Conservation (phyloP, 2,113 vertebrate genomes). For the Alexandromys fortis region DNA sequence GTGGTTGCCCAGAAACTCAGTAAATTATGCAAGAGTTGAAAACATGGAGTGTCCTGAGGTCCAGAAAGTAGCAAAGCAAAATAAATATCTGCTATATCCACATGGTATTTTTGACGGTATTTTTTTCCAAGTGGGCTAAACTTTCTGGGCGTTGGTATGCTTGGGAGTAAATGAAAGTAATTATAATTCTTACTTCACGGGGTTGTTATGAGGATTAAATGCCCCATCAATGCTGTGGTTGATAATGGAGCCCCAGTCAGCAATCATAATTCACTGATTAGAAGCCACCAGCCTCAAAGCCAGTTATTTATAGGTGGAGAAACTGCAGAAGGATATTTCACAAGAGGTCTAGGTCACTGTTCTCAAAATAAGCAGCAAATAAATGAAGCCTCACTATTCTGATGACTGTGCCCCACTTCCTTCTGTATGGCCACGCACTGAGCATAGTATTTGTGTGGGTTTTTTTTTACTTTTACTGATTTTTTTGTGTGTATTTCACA, state of each 20-base stretch:
- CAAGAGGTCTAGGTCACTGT: slow-evolving; percentile 58
- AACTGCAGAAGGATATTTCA: slow-evolving; percentile 79
- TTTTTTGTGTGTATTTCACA: not conserved
- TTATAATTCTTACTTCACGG: slow-evolving; percentile 70
- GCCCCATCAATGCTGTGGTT: slow-evolving; percentile 51
- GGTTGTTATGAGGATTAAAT: slow-evolving; percentile 67
- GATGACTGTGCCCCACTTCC: slow-evolving; percentile 48
- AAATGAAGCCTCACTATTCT: slow-evolving; percentile 66
- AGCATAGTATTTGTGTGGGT: slow-evolving; percentile 3
- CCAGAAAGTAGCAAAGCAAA: not conserved
- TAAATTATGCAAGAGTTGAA: not conserved
- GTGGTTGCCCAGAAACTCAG: not conserved
- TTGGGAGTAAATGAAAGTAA: slow-evolving; percentile 43
- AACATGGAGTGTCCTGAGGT: not conserved
- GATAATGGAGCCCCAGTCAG: slow-evolving; percentile 55
- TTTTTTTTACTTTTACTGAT: not conserved
- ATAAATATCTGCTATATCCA: not conserved
- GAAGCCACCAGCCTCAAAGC: slow-evolving; percentile 72
- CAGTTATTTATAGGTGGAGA: slow-evolving; percentile 78
- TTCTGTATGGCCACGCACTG: slow-evolving; percentile 52
- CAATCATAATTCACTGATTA: slow-evolving; percentile 78
- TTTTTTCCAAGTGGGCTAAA: slow-evolving; percentile 9
- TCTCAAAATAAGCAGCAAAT: slow-evolving; percentile 79
- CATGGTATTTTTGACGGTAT: not conserved
- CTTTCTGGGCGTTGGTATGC: slow-evolving; percentile 22